Base-by-base conservation (phyloP, 2,113 vertebrate genomes). In the Chauna torquata region DNA sequence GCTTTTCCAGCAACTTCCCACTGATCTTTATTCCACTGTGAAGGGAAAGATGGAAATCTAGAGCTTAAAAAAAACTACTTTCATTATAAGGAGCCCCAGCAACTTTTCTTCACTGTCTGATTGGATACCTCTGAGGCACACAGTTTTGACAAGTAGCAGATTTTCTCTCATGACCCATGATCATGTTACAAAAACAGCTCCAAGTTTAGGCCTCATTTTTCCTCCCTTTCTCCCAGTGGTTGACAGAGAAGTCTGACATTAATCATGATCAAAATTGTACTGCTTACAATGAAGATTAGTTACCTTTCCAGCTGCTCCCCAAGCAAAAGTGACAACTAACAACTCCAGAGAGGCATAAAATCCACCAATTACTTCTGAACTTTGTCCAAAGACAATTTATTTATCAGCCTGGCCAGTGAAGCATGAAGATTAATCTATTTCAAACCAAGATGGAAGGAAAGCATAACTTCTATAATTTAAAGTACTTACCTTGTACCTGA, bases 1-100 rank as follows among this genome's bases (percentile, higher is more conserved):
- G 99, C 98, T 96, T 99, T 99, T 40, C 99, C 99, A 34, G 99
- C 99, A 74, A 99, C 98, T 92, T 99, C 99, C 99, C 99, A 99
- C 86, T 98, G 99, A 86, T 99, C 98, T 97, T 99, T 99, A 97
- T 99, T 99, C 99, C 99, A 99, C 99, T 99, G 97, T 83, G 61
- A 91, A 92, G 69, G 69, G 82, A 96, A 75, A 88, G 34, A 92
- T 6, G 47, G 16, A 94, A 86, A 82, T 44, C 11, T 45, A 58
- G 27, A 95, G 50, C 62, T 83, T 74, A 57, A 83, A 68, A 86
- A 65, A 38, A 52, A 16, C 9, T 45, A 12, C 20, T 42, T 77
- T 83, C 32, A 72, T 49, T 45, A 74, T 6, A 82, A 50, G 49
- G 66, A 93, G 9, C 25, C n/a, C 36, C 78, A 82, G 49, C 34